Evolutionary conservation across 2,113 vertebrate genomes (phyloP), one percentile per base, ranked within the genome.

Genomic region (Oreochromis niloticus): DNA sequence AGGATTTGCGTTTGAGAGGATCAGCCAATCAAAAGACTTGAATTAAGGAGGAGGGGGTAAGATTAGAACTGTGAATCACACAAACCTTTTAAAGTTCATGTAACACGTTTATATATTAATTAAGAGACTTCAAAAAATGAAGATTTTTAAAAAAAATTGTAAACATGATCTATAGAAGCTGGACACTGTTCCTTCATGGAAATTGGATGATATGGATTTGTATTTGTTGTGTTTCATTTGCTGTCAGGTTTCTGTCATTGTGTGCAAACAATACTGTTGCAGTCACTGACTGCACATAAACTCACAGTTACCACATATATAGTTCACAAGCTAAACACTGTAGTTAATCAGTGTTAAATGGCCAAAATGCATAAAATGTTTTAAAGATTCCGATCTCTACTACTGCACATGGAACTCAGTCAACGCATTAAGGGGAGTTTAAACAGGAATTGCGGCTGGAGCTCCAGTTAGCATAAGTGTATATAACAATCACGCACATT

Each of bases 131-230:
- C 7, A 3, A 6, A 46, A 46, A 73, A 17, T 27, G 6, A 17
- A 0, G 39, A 46, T 73, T 73, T 73, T 43, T 24, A 0, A 1
- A 39, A 66, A 66, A 12, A n/a, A 7, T 39, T 22, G 3, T 0
- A 10, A 75, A 75, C 24, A 30, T 48, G 43, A 75, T 46, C 71
- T 19, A 19, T 22, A 14, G 12, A 36, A 22, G 36, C 7, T 30
- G 43, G 41, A 30, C 13, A 48, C 41, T 10, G 43, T 75, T 48
- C 24, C 22, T 73, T 46, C 46, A 46, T 16, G 66, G 22, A 71
- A 71, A 71, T 10, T 27, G 8, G 5, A 73, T 46, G 12, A 68
- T 68, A 2, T 43, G 7, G 1, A 39, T 24, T 71, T 59, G 16
- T 11, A 63, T 34, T 34, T 73, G 22, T 73, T 6, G n/a, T 46